phyloP scores from a whole-genome alignment of 1,140 invertebrate species.

The Drosophila bocqueti region DNA sequence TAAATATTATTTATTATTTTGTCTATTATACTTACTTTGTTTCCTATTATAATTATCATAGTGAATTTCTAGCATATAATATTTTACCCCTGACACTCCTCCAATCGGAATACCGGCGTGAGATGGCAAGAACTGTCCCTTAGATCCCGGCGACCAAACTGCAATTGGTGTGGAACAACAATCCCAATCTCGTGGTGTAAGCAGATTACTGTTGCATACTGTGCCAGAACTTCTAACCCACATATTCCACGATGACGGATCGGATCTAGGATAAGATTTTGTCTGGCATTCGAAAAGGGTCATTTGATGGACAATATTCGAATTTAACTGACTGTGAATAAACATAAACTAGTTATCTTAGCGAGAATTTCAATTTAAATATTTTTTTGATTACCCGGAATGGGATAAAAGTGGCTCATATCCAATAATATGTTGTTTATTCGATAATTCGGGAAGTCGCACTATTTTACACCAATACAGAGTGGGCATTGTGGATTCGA shows the following conservation, averaged over 20 bases:
- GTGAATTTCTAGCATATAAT: conserved; percentile 95
- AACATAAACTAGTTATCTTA: not conserved
- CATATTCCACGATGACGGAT: conserved; percentile 87
- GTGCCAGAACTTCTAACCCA: conserved; percentile 89
- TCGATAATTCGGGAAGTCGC: conserved; percentile 88
- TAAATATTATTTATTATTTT: not conserved
- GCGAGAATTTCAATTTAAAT: not conserved
- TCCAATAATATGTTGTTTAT: conserved; percentile 93
- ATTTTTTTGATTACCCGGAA: conserved; percentile 54
- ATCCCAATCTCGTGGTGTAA: conserved; percentile 90
- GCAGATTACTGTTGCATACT: conserved; percentile 88
- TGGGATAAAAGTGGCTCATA: conserved; percentile 90
- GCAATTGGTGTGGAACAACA: conserved; percentile 92
- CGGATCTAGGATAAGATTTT: conserved; percentile 86
- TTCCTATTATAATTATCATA: conserved; percentile 92
- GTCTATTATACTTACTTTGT: conserved; percentile 85
- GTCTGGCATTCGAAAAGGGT: conserved; percentile 92
- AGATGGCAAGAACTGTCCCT: conserved; percentile 93
- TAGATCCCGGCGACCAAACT: conserved; percentile 93
- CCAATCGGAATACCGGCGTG: conserved; percentile 93
- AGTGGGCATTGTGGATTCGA: conserved; percentile 89
- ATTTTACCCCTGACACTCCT: conserved; percentile 89
- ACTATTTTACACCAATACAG: conserved; percentile 96
- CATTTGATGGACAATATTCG: conserved; percentile 91
- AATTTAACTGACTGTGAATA: conserved; percentile 1